phyloP scores from a whole-genome alignment of 2,888 invertebrate species.

The Agriopis aurantiaria region DNA sequence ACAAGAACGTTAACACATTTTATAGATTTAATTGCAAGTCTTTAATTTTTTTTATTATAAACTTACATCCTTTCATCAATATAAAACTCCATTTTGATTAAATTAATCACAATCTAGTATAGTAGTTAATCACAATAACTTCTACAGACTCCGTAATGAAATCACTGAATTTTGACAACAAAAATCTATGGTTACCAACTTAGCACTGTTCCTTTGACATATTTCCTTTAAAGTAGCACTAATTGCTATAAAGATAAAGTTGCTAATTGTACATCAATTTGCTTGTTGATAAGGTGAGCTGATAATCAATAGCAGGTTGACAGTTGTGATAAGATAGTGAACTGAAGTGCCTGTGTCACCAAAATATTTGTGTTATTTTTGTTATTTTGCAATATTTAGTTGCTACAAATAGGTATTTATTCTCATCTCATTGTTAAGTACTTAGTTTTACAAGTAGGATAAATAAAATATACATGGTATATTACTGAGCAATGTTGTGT shows the following conservation, averaged over 20 bases:
- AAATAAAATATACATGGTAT: background rate
- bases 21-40: too few species aligned
- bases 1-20: too few species aligned
- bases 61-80: slow-evolving; percentile 35
- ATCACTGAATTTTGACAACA: slow-evolving; percentile 29
- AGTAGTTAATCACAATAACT: slow-evolving; percentile 19
- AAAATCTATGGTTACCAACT: background rate
- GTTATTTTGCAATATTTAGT: slow-evolving; percentile 6
- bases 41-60: too few species aligned
- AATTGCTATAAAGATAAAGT: slow-evolving; percentile 30
- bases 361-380: slow-evolving; percentile 14
- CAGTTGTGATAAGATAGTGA: slow-evolving; percentile 38
- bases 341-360: slow-evolving; percentile 20
- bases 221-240: slow-evolving; percentile 8
- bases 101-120: slow-evolving; percentile 3
- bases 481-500: background rate
- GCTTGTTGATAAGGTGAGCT: slow-evolving; percentile 11
- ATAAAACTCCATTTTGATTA: slow-evolving; percentile 46
- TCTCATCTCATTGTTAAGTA: background rate
- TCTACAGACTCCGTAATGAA: slow-evolving; percentile 15
- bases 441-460: background rate
- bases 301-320: slow-evolving; percentile 40
- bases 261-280: slow-evolving; percentile 32
- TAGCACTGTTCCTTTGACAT: background rate
- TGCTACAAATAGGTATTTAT: slow-evolving; percentile 1